Percentiles rank a stretch among this genome's conserved stretches.
These are phyloP conservation scores for Macrobrachium rosenbergii DNA, from an alignment of 1,140 invertebrate species.

Conservation along the genomic window DNA sequence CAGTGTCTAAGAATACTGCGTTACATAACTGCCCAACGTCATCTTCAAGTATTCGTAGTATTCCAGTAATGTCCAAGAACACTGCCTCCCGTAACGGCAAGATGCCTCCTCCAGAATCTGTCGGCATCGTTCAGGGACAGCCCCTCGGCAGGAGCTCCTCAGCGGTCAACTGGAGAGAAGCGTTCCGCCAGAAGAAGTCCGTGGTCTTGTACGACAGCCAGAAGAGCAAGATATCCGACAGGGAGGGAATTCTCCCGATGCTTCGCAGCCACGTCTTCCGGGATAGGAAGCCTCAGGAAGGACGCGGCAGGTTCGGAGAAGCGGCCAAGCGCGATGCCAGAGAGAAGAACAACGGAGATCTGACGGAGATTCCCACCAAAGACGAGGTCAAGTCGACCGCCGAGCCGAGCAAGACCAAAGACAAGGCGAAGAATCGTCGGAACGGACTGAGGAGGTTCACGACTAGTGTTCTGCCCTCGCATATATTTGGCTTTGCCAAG, in stretches of 20 bases:
- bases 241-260: not conserved
- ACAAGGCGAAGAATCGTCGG: not conserved
- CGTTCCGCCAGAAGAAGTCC: not conserved
- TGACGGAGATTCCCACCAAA: not conserved
- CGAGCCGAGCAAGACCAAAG: not conserved
- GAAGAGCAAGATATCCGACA: not conserved
- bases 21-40: no score
- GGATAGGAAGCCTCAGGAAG: slow-evolving; percentile 1
- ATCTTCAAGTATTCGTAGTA: not conserved
- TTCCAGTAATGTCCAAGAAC: no score
- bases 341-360: not conserved
- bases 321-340: not conserved
- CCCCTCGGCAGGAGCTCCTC: slow-evolving; percentile 10
- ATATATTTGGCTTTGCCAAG: slow-evolving; percentile 25
- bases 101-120: no score
- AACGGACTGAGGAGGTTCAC: slow-evolving; percentile 34
- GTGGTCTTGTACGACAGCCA: slow-evolving; percentile 4
- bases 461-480: slow-evolving; percentile 39
- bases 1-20: no score
- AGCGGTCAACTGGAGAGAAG: slow-evolving; percentile 12
- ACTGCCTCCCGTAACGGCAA: no score
- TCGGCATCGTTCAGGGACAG: no score
- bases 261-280: slow-evolving; percentile 5
- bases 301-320: no score
- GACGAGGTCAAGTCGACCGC: slow-evolving; percentile 6